Base-by-base conservation (phyloP, 2,113 vertebrate genomes). In the Hippocampus mohnikei region DNA sequence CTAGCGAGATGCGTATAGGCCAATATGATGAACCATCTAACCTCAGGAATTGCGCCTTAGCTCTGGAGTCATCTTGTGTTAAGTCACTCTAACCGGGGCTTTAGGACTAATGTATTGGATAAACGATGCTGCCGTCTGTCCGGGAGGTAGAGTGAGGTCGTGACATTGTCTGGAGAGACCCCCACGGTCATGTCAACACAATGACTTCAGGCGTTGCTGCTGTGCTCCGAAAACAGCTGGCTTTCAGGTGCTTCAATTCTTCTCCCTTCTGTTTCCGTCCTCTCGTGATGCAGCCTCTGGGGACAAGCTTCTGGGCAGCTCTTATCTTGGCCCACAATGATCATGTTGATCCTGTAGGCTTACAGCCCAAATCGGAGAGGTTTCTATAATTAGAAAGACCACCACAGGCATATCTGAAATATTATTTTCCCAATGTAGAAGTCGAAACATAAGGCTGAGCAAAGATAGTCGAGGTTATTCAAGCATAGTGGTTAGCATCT, bases 301-400 rank as follows among this genome's bases (percentile, higher is more conserved):
- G 79, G 80, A 84, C 80, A 73, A 69, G 63, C 76, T 81, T 81
- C 76, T 78, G 76, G 81, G 71, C 66, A 86, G 72, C 81, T 82
- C 67, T 42, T 71, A 64, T 72, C 70, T 53, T 76, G 78, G 73
- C 73, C 78, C 70, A 69, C 79, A 73, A 90, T 80, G 79, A 84
- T 80, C 73, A 79, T 80, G 81, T 87, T 86, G 89, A 85, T 89
- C 82, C 81, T 85, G 64, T 59, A 71, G 82, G 83, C 85, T 84
- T 74, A 63, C 62, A 78, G 78, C 78, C 84, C 84, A 80, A 76
- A 50, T 53, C 46, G 27, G 66, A 66, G 63, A 83, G 71, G 59
- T 77, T 81, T 75, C 78, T 84, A 88, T 86, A 87, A 82, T 85
- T 83, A 77, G 80, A 82, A 75, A 81, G 77, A 66, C 66, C 78